Conservation (phyloP, 2,888 invertebrate genomes). For the Plutella xylostella region DNA sequence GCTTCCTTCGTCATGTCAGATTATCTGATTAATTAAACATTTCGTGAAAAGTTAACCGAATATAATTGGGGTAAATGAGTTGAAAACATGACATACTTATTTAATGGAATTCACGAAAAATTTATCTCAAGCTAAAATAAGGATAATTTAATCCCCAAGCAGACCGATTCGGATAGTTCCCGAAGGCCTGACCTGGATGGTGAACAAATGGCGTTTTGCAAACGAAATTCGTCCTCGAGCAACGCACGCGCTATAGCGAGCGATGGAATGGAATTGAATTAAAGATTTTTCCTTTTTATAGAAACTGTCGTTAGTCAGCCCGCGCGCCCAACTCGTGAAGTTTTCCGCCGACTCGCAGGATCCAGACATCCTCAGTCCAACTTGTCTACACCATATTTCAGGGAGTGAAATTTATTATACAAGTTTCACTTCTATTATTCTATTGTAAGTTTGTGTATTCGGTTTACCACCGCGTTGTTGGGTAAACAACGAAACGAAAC, state of each 20-base stretch:
- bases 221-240: background rate
- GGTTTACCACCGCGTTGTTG: background rate
- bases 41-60: too few relatives aligned
- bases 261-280: slow-evolving; percentile 26
- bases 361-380: slow-evolving; percentile 29
- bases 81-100: too few relatives aligned
- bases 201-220: too few relatives aligned
- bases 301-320: slow-evolving; percentile 34
- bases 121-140: too few relatives aligned
- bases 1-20: too few relatives aligned
- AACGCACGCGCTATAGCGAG: background rate
- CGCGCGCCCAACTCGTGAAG: slow-evolving; percentile 27
- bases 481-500: too few relatives aligned
- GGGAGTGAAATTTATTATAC: slow-evolving; percentile 29
- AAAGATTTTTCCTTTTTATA: slow-evolving; percentile 28
- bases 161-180: too few relatives aligned
- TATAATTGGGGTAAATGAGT: too few relatives aligned
- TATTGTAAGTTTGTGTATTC: background rate
- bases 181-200: too few relatives aligned
- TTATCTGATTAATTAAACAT: too few relatives aligned
- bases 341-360: slow-evolving; percentile 28
- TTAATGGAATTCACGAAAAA: too few relatives aligned
- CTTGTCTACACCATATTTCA: slow-evolving; percentile 37
- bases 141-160: too few relatives aligned
- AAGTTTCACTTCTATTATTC: slow-evolving; percentile 24